Evolutionary conservation across 2,113 vertebrate genomes (phyloP).

Genomic region (Neopipo cinnamomea): DNA sequence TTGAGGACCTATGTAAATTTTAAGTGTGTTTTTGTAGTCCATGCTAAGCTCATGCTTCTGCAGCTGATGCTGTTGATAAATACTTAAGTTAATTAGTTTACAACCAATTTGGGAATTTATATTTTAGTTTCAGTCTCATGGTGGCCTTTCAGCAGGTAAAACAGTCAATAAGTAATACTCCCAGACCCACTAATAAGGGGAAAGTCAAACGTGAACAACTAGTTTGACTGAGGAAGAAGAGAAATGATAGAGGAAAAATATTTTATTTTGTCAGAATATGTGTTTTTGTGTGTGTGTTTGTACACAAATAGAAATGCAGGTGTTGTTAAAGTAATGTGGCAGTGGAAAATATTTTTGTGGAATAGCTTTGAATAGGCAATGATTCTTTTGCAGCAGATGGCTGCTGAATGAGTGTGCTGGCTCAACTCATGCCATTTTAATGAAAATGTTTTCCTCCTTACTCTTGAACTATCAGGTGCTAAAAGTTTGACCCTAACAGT

Average conservation of each 20-base stretch:
- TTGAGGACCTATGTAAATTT: background rate
- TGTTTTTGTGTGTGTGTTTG: background rate
- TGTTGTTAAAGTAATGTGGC: background rate
- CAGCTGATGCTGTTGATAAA: background rate
- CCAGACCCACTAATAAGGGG: background rate
- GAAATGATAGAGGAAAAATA: background rate
- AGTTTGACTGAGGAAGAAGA: background rate
- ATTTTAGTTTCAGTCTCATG: background rate
- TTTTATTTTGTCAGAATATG: background rate
- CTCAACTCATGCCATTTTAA: background rate
- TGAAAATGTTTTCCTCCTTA: background rate
- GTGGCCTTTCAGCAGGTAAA: background rate
- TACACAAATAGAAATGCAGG: background rate
- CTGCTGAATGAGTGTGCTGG: background rate
- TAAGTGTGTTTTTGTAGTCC: background rate
- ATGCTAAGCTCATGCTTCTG: background rate
- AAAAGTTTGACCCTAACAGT: background rate
- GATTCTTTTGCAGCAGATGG: conserved; percentile 14
- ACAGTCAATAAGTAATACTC: background rate
- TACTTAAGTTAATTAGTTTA: background rate
- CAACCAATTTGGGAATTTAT: background rate
- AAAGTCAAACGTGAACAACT: background rate
- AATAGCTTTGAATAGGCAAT: background rate
- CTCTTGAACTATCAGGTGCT: background rate
- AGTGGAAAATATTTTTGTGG: background rate